Conservation (phyloP, 2,888 invertebrate species). For the Timema cristinae region DNA sequence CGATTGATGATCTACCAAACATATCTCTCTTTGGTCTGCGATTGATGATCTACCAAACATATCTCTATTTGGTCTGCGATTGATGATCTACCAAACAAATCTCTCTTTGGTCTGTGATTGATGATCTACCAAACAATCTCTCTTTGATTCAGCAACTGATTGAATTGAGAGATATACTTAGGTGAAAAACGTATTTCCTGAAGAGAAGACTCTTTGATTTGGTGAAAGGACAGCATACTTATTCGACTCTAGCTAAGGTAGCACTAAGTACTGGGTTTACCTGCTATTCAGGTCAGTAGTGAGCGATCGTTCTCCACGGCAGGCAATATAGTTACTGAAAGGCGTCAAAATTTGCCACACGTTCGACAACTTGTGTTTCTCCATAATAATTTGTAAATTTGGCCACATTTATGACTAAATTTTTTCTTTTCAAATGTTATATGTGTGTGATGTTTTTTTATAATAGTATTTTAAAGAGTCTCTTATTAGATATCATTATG, state of each 20-base stretch:
- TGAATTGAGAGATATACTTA: conserved; percentile 2
- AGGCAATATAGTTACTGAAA: conserved; percentile 19
- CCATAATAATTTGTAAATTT: background rate
- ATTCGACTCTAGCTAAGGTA: conserved; percentile 17
- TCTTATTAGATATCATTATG: background rate
- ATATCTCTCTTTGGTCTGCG: too few relatives aligned
- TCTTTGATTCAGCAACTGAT: background rate
- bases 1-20: too few relatives aligned
- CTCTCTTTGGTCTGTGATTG: background rate
- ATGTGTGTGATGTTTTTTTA: background rate
- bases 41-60: too few relatives aligned
- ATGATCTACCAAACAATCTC: background rate
- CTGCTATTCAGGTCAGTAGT: conserved; percentile 23
- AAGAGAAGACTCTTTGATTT: conserved; percentile 21
- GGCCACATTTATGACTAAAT: background rate
- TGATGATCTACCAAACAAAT: too few relatives aligned
- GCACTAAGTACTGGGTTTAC: conserved; percentile 27
- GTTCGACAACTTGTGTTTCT: background rate
- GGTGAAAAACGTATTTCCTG: background rate
- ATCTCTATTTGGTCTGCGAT: too few relatives aligned
- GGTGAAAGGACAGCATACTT: conserved; percentile 23
- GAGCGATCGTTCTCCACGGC: conserved; percentile 27
- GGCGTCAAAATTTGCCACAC: conserved; percentile 4
- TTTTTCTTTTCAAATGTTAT: background rate
- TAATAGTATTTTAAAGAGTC: background rate